phyloP scores from a whole-genome alignment of 2,797 vertebrate species.

The Propithecus deckenii region DNA sequence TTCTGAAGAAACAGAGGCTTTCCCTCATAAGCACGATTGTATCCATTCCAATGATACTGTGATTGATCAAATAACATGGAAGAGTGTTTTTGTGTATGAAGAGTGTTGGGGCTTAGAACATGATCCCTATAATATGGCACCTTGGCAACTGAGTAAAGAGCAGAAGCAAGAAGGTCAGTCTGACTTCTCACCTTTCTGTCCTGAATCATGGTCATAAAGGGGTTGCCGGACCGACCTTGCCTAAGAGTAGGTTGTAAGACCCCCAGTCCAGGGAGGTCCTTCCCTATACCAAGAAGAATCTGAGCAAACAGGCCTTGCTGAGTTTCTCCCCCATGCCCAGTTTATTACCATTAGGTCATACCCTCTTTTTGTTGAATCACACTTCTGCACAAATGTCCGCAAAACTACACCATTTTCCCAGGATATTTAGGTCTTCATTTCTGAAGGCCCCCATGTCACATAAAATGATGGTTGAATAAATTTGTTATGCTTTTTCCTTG shows the following conservation, averaged over 20 bases:
- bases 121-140: neutral
- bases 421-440: neutral
- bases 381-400: neutral
- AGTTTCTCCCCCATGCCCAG: neutral
- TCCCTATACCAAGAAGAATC: neutral
- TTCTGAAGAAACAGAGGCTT: neutral
- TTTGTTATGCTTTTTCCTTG: neutral
- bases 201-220: neutral
- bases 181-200: neutral
- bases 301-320: neutral
- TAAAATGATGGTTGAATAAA: neutral
- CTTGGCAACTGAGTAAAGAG: neutral
- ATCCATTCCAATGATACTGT: neutral
- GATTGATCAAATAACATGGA: neutral
- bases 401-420: neutral
- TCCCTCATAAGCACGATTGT: accelerated
- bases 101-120: neutral
- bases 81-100: neutral
- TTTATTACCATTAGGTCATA: neutral
- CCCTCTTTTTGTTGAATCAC: neutral
- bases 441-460: neutral
- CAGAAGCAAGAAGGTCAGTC: neutral
- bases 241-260: neutral
- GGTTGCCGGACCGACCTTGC: neutral
- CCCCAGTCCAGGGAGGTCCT: neutral